Evolutionary conservation across 2,113 vertebrate species (phyloP).

Genomic region (Otus sunia): DNA sequence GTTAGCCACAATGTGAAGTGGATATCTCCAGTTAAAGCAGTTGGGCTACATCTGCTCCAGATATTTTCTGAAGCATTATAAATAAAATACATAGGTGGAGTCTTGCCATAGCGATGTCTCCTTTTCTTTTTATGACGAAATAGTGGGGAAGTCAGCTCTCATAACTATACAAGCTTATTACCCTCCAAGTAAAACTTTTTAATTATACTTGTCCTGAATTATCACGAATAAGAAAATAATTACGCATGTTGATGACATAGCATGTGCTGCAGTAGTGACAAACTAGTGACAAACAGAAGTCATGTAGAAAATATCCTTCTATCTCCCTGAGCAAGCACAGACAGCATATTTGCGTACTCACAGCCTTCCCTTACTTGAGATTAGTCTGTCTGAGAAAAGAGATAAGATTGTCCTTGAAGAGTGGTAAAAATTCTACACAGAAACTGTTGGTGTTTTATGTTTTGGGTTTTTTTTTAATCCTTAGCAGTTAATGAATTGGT

Average conservation of each 20-base stretch:
- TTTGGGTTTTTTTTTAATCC: not conserved
- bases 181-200: not conserved
- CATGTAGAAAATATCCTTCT: not conserved
- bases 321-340: not conserved
- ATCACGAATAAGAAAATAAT: not conserved
- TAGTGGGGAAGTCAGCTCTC: not conserved
- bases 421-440: not conserved
- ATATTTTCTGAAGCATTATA: not conserved
- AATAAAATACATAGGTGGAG: not conserved
- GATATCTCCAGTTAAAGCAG: not conserved
- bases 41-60: not conserved
- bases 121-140: not conserved
- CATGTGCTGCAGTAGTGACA: not conserved
- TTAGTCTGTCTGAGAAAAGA: not conserved
- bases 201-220: not conserved
- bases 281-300: not conserved
- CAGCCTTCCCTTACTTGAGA: not conserved
- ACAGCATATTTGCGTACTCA: not conserved
- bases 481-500: not conserved
- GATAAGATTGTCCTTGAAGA: not conserved
- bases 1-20: not conserved
- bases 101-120: not conserved
- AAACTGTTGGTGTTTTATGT: not conserved
- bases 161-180: not conserved
- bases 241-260: not conserved